Evolutionary conservation across 1,140 invertebrate genomes (phyloP), one percentile per base, ranked within the genome.

Genomic region (Maniola jurtina): DNA sequence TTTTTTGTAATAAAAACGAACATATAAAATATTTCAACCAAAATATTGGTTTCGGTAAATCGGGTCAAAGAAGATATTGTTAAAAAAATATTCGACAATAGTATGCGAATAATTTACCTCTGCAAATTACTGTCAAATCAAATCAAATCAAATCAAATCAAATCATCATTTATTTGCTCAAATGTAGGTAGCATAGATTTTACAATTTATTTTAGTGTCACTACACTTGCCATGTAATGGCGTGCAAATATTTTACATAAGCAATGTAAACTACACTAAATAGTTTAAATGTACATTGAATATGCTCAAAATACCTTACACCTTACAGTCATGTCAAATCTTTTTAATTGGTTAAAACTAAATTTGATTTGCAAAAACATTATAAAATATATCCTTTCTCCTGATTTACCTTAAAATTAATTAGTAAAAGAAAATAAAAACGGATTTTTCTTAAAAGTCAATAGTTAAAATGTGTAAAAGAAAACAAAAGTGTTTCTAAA

Each of bases 1-100:
- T 60, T 66, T 45, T 58, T 50, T 25, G 25, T 25, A 35, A 61
- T 58, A 47, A 47, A 65, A 58, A 65, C 45, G 11, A 55, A 55
- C 13, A 63, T 61, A 52, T 64, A 56, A 16, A 64, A 57, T 61
- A 60, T 67, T 45, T 54, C 15, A 67, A 61, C 55, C 58, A 61
- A 52, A 47, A 36, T 50, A 65, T 36, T 2, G 4, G 11, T 16
- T 25, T 5, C 11, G 11, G 10, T 55, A 55, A 55, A 55, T 55
- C 52, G 11, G 52, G 25, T 13, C 0, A 55, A 55, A 55, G 52
- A 16, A 55, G 11, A 55, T 34, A 34, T 33, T 33, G 52, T 13
- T 16, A 4, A 8, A 55, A 6, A 55, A 13, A 34, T 55, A n/a
- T 6, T 15, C 4, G 7, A 6, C n/a, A 47, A n/a, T 11, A 47